Percentiles rank a stretch among this genome's conserved stretches.
These are phyloP conservation scores for Autographa gamma DNA, from an alignment of 2,888 invertebrate species.

Conservation along the genomic window DNA sequence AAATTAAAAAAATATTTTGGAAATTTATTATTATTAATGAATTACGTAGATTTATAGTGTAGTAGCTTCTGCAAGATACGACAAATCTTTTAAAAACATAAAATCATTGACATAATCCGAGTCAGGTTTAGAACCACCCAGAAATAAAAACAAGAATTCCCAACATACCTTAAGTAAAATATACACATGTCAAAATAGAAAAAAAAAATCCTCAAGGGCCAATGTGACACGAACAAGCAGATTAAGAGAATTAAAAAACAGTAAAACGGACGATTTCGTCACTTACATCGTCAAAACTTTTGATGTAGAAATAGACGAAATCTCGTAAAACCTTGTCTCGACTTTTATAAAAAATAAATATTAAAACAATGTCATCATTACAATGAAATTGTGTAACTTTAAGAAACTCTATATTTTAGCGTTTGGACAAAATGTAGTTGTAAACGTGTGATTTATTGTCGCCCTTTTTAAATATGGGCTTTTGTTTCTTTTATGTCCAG, in stretches of 20 bases:
- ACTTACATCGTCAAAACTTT: constrained; percentile 21
- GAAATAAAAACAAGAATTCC: constrained; percentile 6
- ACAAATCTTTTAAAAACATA: no score
- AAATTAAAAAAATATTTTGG: no score
- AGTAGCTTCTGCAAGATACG: no score
- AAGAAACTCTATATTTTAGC: constrained; percentile 17
- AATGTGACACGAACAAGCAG: constrained; percentile 21
- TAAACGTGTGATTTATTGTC: constrained; percentile 25
- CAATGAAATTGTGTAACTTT: constrained; percentile 30
- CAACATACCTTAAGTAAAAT: constrained; percentile 18
- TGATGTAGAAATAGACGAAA: constrained; percentile 26
- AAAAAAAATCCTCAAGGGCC: constrained; percentile 23
- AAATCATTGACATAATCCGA: no score
- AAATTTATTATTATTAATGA: no score
- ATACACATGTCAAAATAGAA: constrained; percentile 13
- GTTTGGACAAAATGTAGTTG: constrained; percentile 26
- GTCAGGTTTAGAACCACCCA: neutral
- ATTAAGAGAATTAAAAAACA: constrained; percentile 48
- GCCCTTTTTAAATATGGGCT: neutral
- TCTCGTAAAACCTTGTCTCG: constrained; percentile 43
- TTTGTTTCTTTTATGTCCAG: neutral
- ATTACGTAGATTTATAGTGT: no score
- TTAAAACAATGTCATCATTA: constrained; percentile 19
- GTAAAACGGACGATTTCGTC: constrained; percentile 42
- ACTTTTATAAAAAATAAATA: constrained; percentile 38